Evolutionary conservation across 2,797 vertebrate genomes (phyloP), one percentile per base, ranked within the genome.

Genomic region (Cryptoblepharus egeriae): DNA sequence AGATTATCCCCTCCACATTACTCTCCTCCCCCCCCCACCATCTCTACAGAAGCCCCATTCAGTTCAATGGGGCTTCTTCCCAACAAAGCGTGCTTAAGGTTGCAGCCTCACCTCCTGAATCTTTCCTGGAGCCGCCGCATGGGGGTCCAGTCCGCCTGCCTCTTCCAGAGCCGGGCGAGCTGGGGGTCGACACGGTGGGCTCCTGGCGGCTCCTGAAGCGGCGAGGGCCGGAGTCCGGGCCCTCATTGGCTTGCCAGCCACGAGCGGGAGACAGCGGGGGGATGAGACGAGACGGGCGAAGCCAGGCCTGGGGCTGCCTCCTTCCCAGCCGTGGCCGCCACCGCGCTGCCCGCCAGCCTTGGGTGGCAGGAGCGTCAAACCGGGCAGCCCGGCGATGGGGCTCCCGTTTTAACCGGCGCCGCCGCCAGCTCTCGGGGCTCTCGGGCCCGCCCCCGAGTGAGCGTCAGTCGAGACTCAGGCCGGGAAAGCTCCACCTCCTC

Each of bases 71-170:
- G n/a, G 6, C 60, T 49, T 20, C 16, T 2, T 22, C 60, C 39
- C 24, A 64, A 3, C 13, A 22, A 9, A 45, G 11, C 18, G 30
- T 13, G 60, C 32, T 63, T 3, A 7, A 15, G 13, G n/a, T 8
- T 10, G 24, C 32, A 49, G 28, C 24, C 42, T 30, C 88, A 92
- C 92, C 92, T 92, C 79, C 91, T 65, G 88, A 92, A 90, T 52
- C 84, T 77, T 82, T 93, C 92, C 84, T 79, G 92, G 79, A 92
- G 91, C 83, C 88, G 91, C 90, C 87, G 88, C 92, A 93, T 93
- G 92, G 83, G 80, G 85, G 76, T 77, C 78, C 82, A 45, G 78
- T 65, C 76, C 74, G 64, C 85, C 87, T 65, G 76, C 73, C 78
- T 72, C 73, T 6, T 20, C 22, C 11, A 30, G 77, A 57, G 80